Base-by-base conservation (phyloP, 1,140 invertebrate species). In the Camponotus floridanus region DNA sequence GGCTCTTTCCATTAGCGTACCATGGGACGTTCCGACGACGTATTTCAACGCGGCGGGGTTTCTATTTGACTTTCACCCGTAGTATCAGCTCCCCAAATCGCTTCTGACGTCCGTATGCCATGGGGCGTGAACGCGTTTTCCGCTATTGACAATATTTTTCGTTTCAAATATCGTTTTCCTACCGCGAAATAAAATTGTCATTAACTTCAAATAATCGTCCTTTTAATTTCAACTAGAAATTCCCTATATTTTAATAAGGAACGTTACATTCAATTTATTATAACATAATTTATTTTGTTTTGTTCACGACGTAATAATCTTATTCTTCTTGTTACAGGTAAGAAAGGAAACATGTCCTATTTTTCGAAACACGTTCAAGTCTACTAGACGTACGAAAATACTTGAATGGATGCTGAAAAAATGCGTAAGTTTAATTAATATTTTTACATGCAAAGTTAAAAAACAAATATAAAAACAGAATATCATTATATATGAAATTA, bases 41-140 rank as follows among this genome's bases (percentile, higher is more conserved):
- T 91, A 91, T 91, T 89, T 91, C 90, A 85, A 86, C 88, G 70
- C 90, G 67, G 64, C 78, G 87, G 90, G 86, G 87, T 91, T 91
- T 91, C 87, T 91, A 91, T 91, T 91, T 90, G 90, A 91, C 90
- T 91, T 91, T 87, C 55, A 78, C 87, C 90, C 87, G 61, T 86
- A 59, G 67, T 36, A 45, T 36, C 90, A n/a, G 84, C 76, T 74
- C 83, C 88, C 81, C 85, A 91, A 91, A 91, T 91, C 88, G 88
- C 33, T 88, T 61, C 74, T 71, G 90, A 91, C 90, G 86, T 91
- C 86, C 88, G 85, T 88, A 89, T 91, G 90, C 86, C 64, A 64
- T 45, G 62, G 90, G 89, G 90, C 89, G 90, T 91, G 89, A 87
- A 90, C 76, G 86, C 74, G 76, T 76, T 88, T 84, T 68, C 57